A percentile compares a stretch with the other conserved stretches of the same genome.
Evolutionary conservation across 2,113 vertebrate species (phyloP).

Genomic region (Dromas ardeola): DNA sequence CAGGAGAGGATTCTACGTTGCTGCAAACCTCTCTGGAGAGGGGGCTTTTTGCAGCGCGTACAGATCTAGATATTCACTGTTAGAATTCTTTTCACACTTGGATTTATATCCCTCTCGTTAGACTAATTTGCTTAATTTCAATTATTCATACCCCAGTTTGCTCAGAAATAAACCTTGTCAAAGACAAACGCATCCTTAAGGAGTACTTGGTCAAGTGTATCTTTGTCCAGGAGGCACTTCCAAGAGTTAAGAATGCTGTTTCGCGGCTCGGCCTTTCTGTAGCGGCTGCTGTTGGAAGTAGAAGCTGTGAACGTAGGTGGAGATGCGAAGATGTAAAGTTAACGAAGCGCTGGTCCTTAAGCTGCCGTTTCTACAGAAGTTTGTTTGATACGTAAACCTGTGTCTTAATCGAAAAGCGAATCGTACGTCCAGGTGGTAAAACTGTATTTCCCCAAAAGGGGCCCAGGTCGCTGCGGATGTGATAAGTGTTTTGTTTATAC

Average conservation of each 20-base stretch:
- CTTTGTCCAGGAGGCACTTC: not conserved
- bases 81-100: not conserved
- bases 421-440: not conserved
- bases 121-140: not conserved
- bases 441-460: not conserved
- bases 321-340: not conserved
- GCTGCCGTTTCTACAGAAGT: not conserved
- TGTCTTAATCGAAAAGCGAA: not conserved
- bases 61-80: not conserved
- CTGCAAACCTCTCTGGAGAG: not conserved
- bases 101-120: not conserved
- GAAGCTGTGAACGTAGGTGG: not conserved
- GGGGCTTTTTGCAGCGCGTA: accelerated
- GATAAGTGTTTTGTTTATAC: not conserved
- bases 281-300: not conserved
- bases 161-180: not conserved
- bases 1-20: accelerated
- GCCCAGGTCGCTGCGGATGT: not conserved
- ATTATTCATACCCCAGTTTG: not conserved
- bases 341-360: not conserved
- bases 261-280: not conserved
- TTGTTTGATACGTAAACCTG: not conserved
- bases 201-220: not conserved
- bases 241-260: not conserved
- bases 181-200: not conserved